Evolutionary conservation across 1,140 invertebrate species (phyloP), one percentile per base, ranked within the genome.

Genomic region (Drosophila aff.): DNA sequence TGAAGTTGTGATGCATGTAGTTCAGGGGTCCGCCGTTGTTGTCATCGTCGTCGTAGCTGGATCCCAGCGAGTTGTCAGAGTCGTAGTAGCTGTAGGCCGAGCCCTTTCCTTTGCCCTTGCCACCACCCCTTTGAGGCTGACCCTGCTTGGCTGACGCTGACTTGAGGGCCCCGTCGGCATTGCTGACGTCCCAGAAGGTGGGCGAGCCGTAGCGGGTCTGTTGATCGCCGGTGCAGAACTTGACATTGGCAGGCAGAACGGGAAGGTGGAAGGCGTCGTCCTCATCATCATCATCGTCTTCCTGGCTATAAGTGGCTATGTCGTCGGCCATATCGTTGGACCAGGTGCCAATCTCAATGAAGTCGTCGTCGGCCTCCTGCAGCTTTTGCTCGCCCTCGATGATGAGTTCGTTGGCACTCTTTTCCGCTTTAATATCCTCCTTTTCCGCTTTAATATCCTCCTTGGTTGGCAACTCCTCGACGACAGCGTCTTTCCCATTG

Each of bases 271-370:
- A 79, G 10, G 67, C 72, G 0, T 94, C 93, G 11, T 94, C 93
- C 49, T 93, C 93, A 3, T 90, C 81, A 6, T 87, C 81, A 6
- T 87, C 90, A 2, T 91, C 82, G 18, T 79, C 76, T 2, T 87
- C 76, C 9, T 81, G 61, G 0, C 92, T 92, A 10, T 33, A 84
- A 7, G 41, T 69, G 10, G 52, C 79, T 41, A 90, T 23, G 91
- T 93, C 86, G 26, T 80, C 91, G 0, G 96, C 96, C 97, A 98
- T 97, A 21, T 98, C 97, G 92, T 98, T 98, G 1, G 96, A 96
- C 97, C 97, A 98, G 0, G 96, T 98, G n/a, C 97, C 97, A 62
- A 98, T 97, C 92, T 97, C 97, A 81, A 97, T 94, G 81, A 95
- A 94, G 61, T 94, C 93, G 61, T 94, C 93, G 52, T 93, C 93